Base-by-base conservation (phyloP, 2,797 vertebrate species). In the Pseudotriccus pelzelni region DNA sequence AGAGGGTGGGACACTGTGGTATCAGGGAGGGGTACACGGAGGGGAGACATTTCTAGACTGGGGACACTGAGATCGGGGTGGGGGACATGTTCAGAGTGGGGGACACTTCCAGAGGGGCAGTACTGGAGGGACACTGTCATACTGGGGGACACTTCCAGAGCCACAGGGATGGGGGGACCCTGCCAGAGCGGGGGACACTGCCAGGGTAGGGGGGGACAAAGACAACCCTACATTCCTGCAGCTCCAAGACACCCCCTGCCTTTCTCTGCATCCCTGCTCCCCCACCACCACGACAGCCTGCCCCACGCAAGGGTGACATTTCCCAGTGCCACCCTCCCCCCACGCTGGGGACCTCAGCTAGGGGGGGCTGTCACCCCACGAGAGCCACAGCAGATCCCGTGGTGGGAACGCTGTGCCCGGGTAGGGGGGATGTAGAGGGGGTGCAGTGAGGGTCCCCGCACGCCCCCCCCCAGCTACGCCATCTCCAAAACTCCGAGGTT, bases 251-350 rank as follows among this genome's bases (percentile, higher is more conserved):
- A 9, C 3, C 3, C 18, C 32, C 3, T 6, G 5, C 39, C 7
- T 4, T 24, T 21, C 9, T 20, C 69, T 13, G 22, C 9, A 2
- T 50, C 39, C 46, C 21, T 27, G 9, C 0, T 2, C 4, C 2
- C 9, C 14, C 23, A 3, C 2, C 6, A 2, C 23, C 47, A 8
- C 19, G 6, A n/a, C 64, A 64, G 20, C 30, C 52, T 81, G 43
- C 19, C 19, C 27, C 36, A 20, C 1, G 3, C 28, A 36, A 7
- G 14, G 58, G 52, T 59, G 58, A 43, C 58, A 81, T 53, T 66
- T 47, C 10, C 30, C 23, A 70, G 21, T 12, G 3, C 9, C 6
- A 3, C 15, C 3, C 13, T 10, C 3, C 18, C 27, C 3, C 5
- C 20, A 0, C 1, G 2, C n/a, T 16, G 34, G 56, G 52, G 36